A percentile compares a stretch with the other conserved stretches of the same genome.
phyloP scores from a whole-genome alignment of 2,113 vertebrate genomes.

The Haliaeetus leucogaster region DNA sequence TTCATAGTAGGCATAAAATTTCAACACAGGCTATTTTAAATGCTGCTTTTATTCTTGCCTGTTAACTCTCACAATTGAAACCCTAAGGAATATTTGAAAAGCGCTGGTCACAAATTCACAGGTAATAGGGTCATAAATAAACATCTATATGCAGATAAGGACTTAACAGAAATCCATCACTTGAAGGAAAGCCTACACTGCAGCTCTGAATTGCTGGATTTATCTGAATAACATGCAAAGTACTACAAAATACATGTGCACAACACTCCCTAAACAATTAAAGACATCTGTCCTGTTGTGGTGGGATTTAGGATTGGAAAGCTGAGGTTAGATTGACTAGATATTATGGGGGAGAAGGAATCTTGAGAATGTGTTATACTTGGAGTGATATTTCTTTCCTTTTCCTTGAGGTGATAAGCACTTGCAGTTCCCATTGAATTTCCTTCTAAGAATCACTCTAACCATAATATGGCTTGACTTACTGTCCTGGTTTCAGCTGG shows the following conservation, averaged over 20 bases:
- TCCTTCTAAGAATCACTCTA: neutral
- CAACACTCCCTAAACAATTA: neutral
- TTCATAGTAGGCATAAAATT: constrained; percentile 2
- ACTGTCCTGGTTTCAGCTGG: too few relatives aligned
- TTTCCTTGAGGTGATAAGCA: neutral
- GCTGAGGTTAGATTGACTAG: neutral
- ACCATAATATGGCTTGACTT: neutral
- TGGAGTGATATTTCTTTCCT: neutral
- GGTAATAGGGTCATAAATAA: constrained; percentile 58
- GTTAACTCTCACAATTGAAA: constrained; percentile 31
- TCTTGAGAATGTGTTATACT: neutral
- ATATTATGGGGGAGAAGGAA: neutral
- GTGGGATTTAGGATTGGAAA: neutral
- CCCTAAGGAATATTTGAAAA: constrained; percentile 37
- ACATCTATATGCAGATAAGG: constrained; percentile 42
- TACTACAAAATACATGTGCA: neutral
- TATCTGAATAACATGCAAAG: neutral
- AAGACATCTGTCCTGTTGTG: neutral
- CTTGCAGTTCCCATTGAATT: neutral
- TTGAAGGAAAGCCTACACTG: constrained; percentile 3
- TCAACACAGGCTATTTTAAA: neutral
- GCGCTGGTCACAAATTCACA: neutral
- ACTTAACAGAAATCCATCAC: constrained; percentile 6
- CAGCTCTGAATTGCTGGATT: constrained; percentile 30
- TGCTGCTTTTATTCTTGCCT: constrained; percentile 8